These are phyloP conservation scores for Liparis tanakae DNA, from an alignment of 2,797 vertebrate species.

Conservation along the genomic window DNA sequence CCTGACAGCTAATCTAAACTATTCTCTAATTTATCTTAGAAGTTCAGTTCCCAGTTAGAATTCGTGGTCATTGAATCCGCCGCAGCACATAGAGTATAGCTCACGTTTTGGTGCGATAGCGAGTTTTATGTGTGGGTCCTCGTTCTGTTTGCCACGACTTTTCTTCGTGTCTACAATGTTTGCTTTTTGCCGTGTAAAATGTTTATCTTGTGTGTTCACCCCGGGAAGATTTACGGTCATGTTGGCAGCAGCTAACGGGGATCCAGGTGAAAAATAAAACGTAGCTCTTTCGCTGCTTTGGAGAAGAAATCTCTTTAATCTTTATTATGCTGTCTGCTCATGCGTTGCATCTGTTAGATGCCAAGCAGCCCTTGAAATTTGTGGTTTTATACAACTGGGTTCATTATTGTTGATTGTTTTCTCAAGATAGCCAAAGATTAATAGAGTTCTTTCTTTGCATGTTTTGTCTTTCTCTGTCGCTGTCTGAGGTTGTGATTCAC, in stretches of 20 bases:
- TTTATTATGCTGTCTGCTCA: slow-evolving; percentile 23
- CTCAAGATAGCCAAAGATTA: slow-evolving; percentile 37
- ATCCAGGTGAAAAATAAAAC: slow-evolving; percentile 42
- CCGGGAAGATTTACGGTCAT: slow-evolving; percentile 11
- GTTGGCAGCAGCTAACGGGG: slow-evolving; percentile 42
- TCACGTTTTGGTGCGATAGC: slow-evolving; percentile 1
- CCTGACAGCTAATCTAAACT: slow-evolving; percentile 29
- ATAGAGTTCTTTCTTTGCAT: not conserved
- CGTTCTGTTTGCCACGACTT: slow-evolving; percentile 2
- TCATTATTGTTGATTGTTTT: slow-evolving; percentile 36
- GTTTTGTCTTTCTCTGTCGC: slow-evolving; percentile 3
- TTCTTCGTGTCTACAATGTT: not conserved
- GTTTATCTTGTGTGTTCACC: slow-evolving; percentile 25
- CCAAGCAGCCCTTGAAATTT: slow-evolving; percentile 41
- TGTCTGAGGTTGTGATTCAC: slow-evolving; percentile 15
- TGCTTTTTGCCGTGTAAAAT: slow-evolving; percentile 11
- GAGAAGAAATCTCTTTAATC: slow-evolving; percentile 35
- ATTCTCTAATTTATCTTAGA: slow-evolving; percentile 26
- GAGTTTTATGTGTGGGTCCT: not conserved
- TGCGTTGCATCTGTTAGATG: slow-evolving; percentile 18
- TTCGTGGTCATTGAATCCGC: not conserved
- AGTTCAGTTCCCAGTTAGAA: slow-evolving; percentile 10
- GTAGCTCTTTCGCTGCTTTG: not conserved
- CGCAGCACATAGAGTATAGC: not conserved
- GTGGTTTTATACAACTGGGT: slow-evolving; percentile 40